A percentile compares a stretch with the other conserved stretches of the same genome.
Evolutionary conservation across 92 coral and sea anemone genomes (phyloP).

Genomic region (Bergia puertoricense): DNA sequence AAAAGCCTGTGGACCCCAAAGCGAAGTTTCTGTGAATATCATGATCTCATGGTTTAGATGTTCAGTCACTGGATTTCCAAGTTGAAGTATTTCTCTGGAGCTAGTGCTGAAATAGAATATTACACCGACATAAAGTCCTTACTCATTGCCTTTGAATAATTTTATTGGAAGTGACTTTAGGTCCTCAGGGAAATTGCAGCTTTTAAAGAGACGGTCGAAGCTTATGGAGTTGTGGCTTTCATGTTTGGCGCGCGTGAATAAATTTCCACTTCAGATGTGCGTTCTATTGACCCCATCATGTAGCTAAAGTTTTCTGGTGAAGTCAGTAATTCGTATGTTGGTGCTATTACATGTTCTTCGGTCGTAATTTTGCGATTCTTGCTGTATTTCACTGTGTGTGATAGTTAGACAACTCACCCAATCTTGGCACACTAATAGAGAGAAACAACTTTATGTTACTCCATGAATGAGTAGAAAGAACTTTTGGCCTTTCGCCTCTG

Average conservation of each 20-base stretch:
- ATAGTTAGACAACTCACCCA: constrained; percentile 22
- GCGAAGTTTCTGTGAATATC: constrained; percentile 10
- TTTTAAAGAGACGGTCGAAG: not conserved
- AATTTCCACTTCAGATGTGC: constrained; percentile 12
- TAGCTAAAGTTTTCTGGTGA: not conserved
- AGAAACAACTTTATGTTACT: constrained; percentile 11
- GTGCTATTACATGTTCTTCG: not conserved
- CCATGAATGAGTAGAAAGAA: constrained; percentile 6
- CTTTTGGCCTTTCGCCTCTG: constrained; percentile 7
- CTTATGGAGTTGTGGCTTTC: not conserved
- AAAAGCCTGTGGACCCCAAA: constrained; percentile 18
- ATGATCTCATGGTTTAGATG: constrained; percentile 45
- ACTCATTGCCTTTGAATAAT: not conserved
- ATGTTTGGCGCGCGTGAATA: constrained; percentile 39
- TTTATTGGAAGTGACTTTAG: not conserved
- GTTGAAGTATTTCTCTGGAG: constrained; percentile 8
- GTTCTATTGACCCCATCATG: not conserved
- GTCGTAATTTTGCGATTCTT: not conserved
- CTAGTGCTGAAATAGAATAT: constrained; percentile 7
- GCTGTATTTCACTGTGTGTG: constrained; percentile 7
- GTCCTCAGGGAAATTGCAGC: not conserved
- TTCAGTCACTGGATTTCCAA: constrained; percentile 11
- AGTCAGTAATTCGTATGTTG: not conserved
- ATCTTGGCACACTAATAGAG: not conserved
- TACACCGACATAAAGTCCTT: not conserved